These are phyloP conservation scores for Tupaia tana DNA, from an alignment of 2,113 vertebrate species.

Conservation along the genomic window DNA sequence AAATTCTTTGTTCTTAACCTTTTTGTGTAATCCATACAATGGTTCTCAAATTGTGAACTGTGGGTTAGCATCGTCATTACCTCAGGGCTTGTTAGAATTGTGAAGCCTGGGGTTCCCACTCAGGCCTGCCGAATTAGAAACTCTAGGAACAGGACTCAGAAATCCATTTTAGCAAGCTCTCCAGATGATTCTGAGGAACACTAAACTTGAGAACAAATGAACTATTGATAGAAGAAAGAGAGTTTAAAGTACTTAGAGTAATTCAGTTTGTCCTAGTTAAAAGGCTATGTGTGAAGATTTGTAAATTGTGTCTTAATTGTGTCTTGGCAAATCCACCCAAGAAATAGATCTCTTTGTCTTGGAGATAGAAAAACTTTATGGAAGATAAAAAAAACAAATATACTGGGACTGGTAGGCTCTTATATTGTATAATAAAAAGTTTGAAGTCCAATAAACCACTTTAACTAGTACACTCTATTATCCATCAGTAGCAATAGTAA, in stretches of 20 bases:
- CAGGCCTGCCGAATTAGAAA: not conserved
- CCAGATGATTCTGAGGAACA: not conserved
- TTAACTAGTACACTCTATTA: not conserved
- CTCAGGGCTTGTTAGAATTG: not conserved
- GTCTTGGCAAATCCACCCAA: not conserved
- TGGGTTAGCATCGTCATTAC: not conserved
- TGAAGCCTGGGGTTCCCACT: not conserved
- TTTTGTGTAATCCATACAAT: not conserved
- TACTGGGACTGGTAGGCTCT: not conserved
- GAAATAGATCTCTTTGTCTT: not conserved
- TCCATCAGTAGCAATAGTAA: not conserved
- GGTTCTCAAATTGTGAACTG: not conserved
- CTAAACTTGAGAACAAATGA: not conserved
- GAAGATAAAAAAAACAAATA: slow-evolving; percentile 31
- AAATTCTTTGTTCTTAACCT: slow-evolving; percentile 21
- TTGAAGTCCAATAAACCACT: not conserved
- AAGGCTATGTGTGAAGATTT: not conserved
- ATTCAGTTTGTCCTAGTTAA: not conserved
- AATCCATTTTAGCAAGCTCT: not conserved
- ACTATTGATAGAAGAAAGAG: not conserved
- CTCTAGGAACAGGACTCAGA: not conserved
- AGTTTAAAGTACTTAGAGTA: not conserved
- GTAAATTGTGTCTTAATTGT: not conserved
- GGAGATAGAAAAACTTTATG: not conserved
- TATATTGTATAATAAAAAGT: not conserved